phyloP scores from a whole-genome alignment of 2,113 vertebrate genomes.

The Thamnophis sirtalis region DNA sequence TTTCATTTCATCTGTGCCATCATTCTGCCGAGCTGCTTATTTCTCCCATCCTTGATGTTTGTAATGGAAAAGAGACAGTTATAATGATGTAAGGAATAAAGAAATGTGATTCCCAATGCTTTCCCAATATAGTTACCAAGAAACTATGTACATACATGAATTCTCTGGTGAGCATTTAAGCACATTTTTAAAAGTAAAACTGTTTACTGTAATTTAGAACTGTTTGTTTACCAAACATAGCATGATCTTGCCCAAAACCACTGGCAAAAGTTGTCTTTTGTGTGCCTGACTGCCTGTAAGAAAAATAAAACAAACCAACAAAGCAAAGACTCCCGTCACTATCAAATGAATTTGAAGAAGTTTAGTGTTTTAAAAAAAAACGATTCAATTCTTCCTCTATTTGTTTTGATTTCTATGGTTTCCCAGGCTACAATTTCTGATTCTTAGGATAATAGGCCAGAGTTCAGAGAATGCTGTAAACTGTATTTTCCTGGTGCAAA shows the following conservation, averaged over 20 bases:
- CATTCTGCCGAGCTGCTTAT: background rate
- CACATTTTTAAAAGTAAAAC: background rate
- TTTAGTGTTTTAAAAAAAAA: background rate
- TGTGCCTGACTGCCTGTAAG: slow-evolving; percentile 4
- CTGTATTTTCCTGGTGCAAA: background rate
- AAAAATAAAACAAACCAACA: background rate
- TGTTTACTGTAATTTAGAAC: background rate
- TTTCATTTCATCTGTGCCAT: background rate
- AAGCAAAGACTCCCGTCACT: background rate
- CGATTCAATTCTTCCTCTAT: background rate
- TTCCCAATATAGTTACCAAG: background rate
- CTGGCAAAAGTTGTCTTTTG: slow-evolving; percentile 11
- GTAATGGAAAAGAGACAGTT: background rate
- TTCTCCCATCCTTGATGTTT: background rate
- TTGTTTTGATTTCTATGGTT: background rate
- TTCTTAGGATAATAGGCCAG: background rate
- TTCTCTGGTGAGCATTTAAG: background rate
- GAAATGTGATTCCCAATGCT: background rate
- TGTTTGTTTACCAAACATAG: background rate
- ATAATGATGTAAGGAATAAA: background rate
- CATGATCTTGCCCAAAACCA: background rate
- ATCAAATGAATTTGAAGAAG: background rate
- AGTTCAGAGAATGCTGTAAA: background rate
- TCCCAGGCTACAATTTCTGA: background rate
- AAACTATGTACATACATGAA: background rate